Percentiles rank a stretch among this genome's conserved stretches.
These are phyloP conservation scores for Hyalella azteca DNA, from an alignment of 2,888 invertebrate genomes.

Conservation along the genomic window DNA sequence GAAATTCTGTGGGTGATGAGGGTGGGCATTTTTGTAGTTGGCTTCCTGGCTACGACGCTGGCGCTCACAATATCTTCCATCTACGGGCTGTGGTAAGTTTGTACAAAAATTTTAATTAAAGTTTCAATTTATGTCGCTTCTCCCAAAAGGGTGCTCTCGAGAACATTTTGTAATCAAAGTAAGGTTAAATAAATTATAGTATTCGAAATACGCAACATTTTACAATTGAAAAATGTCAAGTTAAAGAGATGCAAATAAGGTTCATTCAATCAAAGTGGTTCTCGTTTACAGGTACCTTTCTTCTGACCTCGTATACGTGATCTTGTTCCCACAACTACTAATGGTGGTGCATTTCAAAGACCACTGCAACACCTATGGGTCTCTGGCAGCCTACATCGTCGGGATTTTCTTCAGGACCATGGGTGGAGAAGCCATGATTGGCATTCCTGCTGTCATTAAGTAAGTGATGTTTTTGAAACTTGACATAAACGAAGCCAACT, in stretches of 20 bases:
- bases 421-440: conserved; percentile 86
- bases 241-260: too few species aligned
- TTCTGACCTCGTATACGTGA: conserved; percentile 97
- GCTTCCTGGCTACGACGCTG: conserved; percentile 90
- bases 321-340: conserved; percentile 95
- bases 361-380: conserved; percentile 96
- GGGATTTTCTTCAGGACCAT: conserved; percentile 71
- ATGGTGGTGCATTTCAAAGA: conserved; percentile 96
- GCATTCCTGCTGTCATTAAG: conserved; percentile 80
- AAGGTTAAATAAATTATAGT: too few species aligned
- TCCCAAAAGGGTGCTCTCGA: too few species aligned
- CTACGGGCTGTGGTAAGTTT: conserved; percentile 92
- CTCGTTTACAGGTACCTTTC: conserved; percentile 91
- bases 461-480: conserved; percentile 66
- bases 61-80: conserved; percentile 96
- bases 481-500: too few species aligned
- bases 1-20: conserved; percentile 89
- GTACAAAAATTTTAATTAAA: too few species aligned
- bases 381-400: conserved; percentile 84
- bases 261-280: too few species aligned
- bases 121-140: too few species aligned
- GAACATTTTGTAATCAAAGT: too few species aligned
- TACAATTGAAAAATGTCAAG: too few species aligned
- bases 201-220: too few species aligned
- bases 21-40: conserved; percentile 87